These are phyloP conservation scores for Drosophila antonietae DNA, from an alignment of 2,888 invertebrate species.

Conservation along the genomic window DNA sequence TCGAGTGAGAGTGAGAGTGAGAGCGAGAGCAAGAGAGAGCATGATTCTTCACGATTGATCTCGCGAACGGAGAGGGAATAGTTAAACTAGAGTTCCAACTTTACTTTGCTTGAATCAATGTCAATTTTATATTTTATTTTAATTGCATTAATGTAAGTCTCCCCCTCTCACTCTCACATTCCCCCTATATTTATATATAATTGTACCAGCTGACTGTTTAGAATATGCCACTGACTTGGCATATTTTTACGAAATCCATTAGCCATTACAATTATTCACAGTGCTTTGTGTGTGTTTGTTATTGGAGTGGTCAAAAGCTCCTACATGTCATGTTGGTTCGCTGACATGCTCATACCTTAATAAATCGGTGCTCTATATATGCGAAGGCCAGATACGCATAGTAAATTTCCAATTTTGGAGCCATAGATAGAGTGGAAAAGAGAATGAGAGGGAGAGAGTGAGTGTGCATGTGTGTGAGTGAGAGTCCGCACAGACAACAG, in stretches of 20 bases:
- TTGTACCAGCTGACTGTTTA: background rate
- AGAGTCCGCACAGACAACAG: conserved; percentile 57
- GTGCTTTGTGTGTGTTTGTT: background rate
- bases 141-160: background rate
- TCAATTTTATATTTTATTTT: background rate
- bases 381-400: conserved; percentile 18
- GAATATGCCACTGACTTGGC: conserved; percentile 18
- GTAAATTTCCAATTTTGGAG: conserved; percentile 26
- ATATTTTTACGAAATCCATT: conserved; percentile 57
- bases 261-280: conserved; percentile 49
- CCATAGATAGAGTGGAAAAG: no score
- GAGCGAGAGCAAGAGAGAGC: no score
- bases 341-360: conserved; percentile 25
- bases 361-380: conserved; percentile 39
- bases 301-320: conserved; percentile 7
- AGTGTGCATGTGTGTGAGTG: background rate
- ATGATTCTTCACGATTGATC: no score
- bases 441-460: background rate
- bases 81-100: no score
- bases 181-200: background rate
- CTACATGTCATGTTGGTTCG: conserved; percentile 10
- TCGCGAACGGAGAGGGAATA: no score
- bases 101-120: background rate
- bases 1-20: no score
- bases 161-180: background rate